Evolutionary conservation across 2,888 invertebrate genomes (phyloP).

Genomic region (Parochlus steinenii): DNA sequence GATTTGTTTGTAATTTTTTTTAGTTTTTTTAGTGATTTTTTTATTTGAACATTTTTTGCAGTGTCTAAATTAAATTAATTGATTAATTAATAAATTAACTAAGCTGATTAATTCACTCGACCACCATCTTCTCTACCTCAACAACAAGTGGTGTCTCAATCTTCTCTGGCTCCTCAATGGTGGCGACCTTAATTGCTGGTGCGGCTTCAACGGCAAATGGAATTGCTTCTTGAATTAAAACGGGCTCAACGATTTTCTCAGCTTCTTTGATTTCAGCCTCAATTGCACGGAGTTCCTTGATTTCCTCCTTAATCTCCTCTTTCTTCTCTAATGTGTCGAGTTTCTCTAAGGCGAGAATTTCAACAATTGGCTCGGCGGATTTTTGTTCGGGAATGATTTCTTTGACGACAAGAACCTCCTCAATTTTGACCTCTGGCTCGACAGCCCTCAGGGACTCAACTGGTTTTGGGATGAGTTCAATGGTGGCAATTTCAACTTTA

Average conservation of each 20-base stretch:
- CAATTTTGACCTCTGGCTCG: not conserved
- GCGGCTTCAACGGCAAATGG: not conserved
- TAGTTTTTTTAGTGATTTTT: too few relatives aligned
- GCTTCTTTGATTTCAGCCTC: too few relatives aligned
- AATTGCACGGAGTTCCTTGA: not conserved
- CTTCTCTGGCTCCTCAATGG: too few relatives aligned
- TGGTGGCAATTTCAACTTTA: not conserved
- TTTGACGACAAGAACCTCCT: not conserved
- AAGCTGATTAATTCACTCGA: too few relatives aligned
- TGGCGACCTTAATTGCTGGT: too few relatives aligned
- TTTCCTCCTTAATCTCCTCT: not conserved
- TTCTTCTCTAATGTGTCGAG: slow-evolving; percentile 1
- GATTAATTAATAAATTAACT: too few relatives aligned
- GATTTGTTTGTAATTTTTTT: too few relatives aligned
- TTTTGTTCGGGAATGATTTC: slow-evolving; percentile 3
- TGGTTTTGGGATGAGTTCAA: not conserved
- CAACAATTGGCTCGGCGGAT: not conserved
- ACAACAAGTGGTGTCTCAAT: too few relatives aligned
- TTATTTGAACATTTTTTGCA: too few relatives aligned
- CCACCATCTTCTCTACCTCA: too few relatives aligned
- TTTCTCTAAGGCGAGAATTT: not conserved
- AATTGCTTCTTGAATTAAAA: not conserved
- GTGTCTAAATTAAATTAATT: too few relatives aligned
- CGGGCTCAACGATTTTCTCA: too few relatives aligned
- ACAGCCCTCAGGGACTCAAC: not conserved